phyloP scores from a whole-genome alignment of 2,797 vertebrate genomes.

The Premnoplex brunnescens region DNA sequence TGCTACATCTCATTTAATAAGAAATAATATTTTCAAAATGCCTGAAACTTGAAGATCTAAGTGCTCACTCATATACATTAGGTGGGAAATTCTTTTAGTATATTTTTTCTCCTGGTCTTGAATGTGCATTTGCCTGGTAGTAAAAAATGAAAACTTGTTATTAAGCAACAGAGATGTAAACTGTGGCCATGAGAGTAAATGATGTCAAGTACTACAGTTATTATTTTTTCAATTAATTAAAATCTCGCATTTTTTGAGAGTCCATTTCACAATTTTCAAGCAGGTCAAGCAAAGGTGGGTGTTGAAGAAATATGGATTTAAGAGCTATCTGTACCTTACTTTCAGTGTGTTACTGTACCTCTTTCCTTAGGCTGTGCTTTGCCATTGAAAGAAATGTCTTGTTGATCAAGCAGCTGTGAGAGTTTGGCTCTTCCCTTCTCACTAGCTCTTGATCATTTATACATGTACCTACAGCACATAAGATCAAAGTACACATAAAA shows the following conservation, averaged over 20 bases:
- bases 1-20: neutral
- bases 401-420: neutral
- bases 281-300: neutral
- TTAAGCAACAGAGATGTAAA: neutral
- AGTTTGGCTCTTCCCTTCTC: neutral
- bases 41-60: neutral
- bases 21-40: neutral
- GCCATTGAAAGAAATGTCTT: neutral
- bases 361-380: neutral
- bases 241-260: neutral
- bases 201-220: neutral
- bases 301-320: neutral
- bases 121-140: neutral
- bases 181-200: neutral
- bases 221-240: neutral
- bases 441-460: neutral
- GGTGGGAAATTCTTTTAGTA: neutral
- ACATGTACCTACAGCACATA: neutral
- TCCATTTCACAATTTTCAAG: neutral
- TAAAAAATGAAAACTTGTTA: neutral
- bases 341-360: neutral
- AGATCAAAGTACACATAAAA: neutral
- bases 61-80: neutral
- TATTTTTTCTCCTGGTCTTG: neutral
- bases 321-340: neutral